Conservation (phyloP, 2,113 vertebrate genomes). For the Scortum barcoo region DNA sequence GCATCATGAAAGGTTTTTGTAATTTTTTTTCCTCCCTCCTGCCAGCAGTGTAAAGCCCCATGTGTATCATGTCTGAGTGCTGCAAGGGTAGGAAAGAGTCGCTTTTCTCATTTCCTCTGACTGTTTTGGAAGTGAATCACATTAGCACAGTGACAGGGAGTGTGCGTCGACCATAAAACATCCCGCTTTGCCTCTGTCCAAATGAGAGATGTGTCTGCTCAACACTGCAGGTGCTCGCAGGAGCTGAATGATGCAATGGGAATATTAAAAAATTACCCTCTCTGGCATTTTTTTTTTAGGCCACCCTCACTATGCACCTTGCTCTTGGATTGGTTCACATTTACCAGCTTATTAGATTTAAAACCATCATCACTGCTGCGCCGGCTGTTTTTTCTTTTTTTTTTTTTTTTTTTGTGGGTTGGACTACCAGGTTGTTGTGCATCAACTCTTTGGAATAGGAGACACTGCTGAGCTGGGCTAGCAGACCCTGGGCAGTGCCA, state of each 20-base stretch:
- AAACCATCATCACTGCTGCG: slow-evolving; percentile 42
- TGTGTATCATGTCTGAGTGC: slow-evolving; percentile 74
- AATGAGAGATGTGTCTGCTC: slow-evolving; percentile 78
- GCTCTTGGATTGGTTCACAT: slow-evolving; percentile 31
- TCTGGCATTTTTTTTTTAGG: slow-evolving; percentile 47
- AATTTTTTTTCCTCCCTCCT: slow-evolving; percentile 41
- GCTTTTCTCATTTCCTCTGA: slow-evolving; percentile 78
- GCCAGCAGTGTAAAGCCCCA: slow-evolving; percentile 67
- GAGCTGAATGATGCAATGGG: slow-evolving; percentile 70
- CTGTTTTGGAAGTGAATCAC: slow-evolving; percentile 80
- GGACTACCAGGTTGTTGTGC: slow-evolving; percentile 41
- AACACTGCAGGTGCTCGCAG: slow-evolving; percentile 75
- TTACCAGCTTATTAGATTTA: slow-evolving; percentile 54
- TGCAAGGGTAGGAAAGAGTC: slow-evolving; percentile 71
- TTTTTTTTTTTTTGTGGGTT: no score
- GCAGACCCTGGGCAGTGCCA: slow-evolving; percentile 72
- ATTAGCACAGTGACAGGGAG: slow-evolving; percentile 79
- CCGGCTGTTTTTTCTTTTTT: slow-evolving; percentile 34
- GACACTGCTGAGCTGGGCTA: slow-evolving; percentile 26
- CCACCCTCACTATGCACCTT: slow-evolving; percentile 37
- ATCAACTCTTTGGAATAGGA: slow-evolving; percentile 35
- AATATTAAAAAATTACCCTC: slow-evolving; percentile 75
- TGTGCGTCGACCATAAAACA: slow-evolving; percentile 75
- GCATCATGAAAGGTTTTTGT: slow-evolving; percentile 69
- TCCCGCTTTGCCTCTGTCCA: slow-evolving; percentile 76